phyloP scores from a whole-genome alignment of 2,113 vertebrate species.

The Probosciger aterrimus region DNA sequence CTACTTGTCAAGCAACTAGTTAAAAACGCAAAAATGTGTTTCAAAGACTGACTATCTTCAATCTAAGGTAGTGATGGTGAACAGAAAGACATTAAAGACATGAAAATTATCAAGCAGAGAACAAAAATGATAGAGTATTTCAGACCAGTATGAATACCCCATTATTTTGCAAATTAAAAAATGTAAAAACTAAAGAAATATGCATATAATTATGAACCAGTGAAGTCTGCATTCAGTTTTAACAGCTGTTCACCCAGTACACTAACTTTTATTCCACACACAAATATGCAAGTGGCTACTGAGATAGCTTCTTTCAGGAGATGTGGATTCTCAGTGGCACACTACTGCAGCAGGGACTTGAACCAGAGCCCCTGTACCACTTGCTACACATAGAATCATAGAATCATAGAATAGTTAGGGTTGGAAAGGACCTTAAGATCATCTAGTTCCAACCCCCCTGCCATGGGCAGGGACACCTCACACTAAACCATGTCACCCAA shows the following conservation, averaged over 20 bases:
- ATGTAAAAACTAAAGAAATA: background rate
- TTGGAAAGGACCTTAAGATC: no score
- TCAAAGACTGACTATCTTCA: conserved; percentile 16
- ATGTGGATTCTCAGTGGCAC: background rate
- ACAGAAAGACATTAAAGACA: conserved; percentile 30
- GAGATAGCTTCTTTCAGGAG: background rate
- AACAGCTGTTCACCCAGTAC: background rate
- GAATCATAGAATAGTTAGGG: no score
- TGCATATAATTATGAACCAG: background rate
- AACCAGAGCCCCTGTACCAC: background rate
- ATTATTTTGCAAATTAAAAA: conserved; percentile 50
- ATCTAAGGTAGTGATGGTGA: conserved; percentile 7
- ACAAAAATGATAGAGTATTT: conserved; percentile 47
- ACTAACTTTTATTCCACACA: background rate
- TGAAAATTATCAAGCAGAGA: conserved; percentile 46
- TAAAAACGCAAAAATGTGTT: background rate
- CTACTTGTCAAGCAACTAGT: conserved; percentile 16
- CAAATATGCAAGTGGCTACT: background rate
- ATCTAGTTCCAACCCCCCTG: no score
- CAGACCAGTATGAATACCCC: conserved; percentile 30
- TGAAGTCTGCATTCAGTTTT: background rate
- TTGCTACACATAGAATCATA: background rate
- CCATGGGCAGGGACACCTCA: no score
- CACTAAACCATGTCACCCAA: no score
- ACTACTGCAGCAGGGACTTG: background rate